Conservation (phyloP, 2,113 vertebrate genomes). For the Gobiocypris rarus region DNA sequence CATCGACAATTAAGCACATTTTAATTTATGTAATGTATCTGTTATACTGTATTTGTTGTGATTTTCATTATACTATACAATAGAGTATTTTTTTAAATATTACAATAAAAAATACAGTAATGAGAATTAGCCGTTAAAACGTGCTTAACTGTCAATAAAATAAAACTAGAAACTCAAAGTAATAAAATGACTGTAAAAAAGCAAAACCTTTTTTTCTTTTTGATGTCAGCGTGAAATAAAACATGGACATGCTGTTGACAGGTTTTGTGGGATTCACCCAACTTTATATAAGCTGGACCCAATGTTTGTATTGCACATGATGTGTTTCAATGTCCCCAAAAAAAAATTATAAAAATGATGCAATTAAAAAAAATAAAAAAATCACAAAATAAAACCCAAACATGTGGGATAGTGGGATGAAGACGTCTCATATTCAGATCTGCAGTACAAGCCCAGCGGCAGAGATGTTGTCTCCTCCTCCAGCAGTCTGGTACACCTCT, state of each 20-base stretch:
- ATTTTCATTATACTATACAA: background rate
- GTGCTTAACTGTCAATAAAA: background rate
- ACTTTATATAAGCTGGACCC: constrained; percentile 11
- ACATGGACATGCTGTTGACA: background rate
- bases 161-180: background rate
- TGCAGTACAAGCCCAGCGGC: constrained; percentile 84
- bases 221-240: background rate
- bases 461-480: constrained; percentile 84
- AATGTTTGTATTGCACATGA: constrained; percentile 32
- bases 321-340: background rate
- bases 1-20: background rate
- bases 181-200: background rate
- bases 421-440: constrained; percentile 64
- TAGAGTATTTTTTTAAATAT: background rate
- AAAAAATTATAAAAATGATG: constrained; percentile 8
- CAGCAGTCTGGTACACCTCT: constrained; percentile 84
- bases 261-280: constrained; percentile 10
- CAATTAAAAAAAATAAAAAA: background rate
- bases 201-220: background rate
- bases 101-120: background rate
- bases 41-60: background rate
- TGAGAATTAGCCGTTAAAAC: background rate
- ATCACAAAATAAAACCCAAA: constrained; percentile 19
- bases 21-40: background rate
- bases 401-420: background rate